A percentile compares a stretch with the other conserved stretches of the same genome.
These are phyloP conservation scores for Drosophila mayaguana DNA, from an alignment of 2,888 invertebrate species.

Conservation along the genomic window DNA sequence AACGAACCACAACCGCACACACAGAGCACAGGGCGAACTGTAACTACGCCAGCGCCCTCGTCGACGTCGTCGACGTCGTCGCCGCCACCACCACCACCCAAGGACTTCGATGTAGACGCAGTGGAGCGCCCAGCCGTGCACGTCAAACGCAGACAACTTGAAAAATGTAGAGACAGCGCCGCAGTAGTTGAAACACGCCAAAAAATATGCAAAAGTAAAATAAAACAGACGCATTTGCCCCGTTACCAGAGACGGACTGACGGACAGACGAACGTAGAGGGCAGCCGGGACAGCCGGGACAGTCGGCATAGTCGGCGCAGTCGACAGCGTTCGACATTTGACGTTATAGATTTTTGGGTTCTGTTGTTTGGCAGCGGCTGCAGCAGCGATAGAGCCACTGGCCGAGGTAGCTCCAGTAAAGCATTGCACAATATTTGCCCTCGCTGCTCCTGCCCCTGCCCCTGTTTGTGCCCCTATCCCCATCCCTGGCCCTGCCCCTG, in stretches of 20 bases:
- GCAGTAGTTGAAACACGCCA: constrained; percentile 81
- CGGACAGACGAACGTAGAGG: too few species aligned
- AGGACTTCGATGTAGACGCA: constrained; percentile 63
- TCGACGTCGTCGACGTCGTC: constrained; percentile 10
- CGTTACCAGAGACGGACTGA: constrained; percentile 23
- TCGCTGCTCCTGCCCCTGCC: constrained; percentile 9
- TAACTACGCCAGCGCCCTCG: constrained; percentile 68
- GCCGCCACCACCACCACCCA: constrained; percentile 18
- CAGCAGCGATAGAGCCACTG: constrained; percentile 25
- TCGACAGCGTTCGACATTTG: constrained; percentile 75
- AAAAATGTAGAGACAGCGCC: constrained; percentile 81
- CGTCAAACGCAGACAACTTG: constrained; percentile 82
- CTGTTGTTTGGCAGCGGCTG: constrained; percentile 77
- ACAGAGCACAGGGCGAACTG: constrained; percentile 53
- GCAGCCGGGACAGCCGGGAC: constrained; percentile 10
- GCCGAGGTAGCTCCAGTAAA: constrained; percentile 28
- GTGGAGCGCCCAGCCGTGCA: constrained; percentile 81
- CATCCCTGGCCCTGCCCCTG: constrained; percentile 1
- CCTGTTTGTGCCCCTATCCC: not conserved
- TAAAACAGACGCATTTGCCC: constrained; percentile 77
- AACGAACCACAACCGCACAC: constrained; percentile 78
- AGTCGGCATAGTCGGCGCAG: constrained; percentile 29
- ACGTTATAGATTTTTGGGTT: constrained; percentile 68
- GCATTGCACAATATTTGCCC: constrained; percentile 73
- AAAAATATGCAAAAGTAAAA: constrained; percentile 82